Base-by-base conservation (phyloP, 2,113 vertebrate species). In the Vombatus ursinus region DNA sequence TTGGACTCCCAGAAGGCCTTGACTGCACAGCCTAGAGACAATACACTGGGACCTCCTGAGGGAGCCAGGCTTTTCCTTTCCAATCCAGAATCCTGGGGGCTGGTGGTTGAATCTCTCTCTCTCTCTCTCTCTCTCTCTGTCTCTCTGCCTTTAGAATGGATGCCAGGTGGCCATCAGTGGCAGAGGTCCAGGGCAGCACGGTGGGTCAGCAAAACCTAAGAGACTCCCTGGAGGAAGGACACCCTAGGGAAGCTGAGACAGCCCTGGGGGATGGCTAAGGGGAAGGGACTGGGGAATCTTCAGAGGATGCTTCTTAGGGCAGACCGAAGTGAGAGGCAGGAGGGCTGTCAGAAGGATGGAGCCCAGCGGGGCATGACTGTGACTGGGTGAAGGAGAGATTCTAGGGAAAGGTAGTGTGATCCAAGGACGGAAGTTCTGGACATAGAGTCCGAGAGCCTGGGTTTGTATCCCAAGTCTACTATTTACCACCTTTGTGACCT, bases 361-460 rank as follows among this genome's bases (percentile, higher is more conserved):
- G 1, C 0, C 44, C 22, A 49, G 57, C 28, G 37, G 25, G 7
- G 0, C 0, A 22, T 26, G 90, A 31, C 44, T 4, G 0, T 25
- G 23, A 47, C 37, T 28, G n/a, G 44, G 19, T 22, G 68, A 84
- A 84, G 68, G 68, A 84, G n/a, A 44, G 37, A n/a, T 77, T 77
- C 68, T n/a, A 77, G 68, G 68, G 16, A n/a, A 14, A 61, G 68
- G n/a, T 8, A 5, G 9, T 84, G 16, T 84, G n/a, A 16, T 23
- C 7, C 7, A 44, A 44, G n/a, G 68, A 84, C 1, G 68, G 8
- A 84, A 44, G 19, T 44, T 84, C 68, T 84, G 57, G 28, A 44
- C 16, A 2, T 44, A 8, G 16, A 44, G n/a, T 84, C 23, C 22
- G 31, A 26, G 0, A 5, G 37, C 31, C 61, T 47, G 50, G n/a